Conservation (phyloP, 1,140 invertebrate species). For the Drosophila varians region DNA sequence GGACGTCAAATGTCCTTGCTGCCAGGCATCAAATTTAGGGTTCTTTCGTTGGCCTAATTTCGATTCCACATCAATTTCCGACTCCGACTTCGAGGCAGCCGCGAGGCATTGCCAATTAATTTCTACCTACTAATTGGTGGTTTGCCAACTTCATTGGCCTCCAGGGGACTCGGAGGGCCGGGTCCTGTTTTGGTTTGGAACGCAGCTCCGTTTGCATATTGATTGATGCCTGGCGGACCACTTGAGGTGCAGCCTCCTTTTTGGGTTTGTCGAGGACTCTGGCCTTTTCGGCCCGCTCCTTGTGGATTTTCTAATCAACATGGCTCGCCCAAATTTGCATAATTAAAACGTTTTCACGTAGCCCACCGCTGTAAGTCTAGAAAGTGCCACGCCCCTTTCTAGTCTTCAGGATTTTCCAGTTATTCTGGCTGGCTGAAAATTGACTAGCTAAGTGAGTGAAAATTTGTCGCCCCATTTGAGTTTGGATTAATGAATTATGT, state of each 20-base stretch:
- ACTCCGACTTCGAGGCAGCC: slow-evolving; percentile 25
- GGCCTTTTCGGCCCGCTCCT: slow-evolving; percentile 1
- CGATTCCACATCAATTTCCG: slow-evolving; percentile 7
- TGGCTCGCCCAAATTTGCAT: slow-evolving; percentile 66
- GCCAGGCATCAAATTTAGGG: neutral
- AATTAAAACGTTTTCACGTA: slow-evolving; percentile 69
- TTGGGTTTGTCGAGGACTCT: slow-evolving; percentile 25
- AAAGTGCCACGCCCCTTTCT: neutral
- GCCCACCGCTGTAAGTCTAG: slow-evolving; percentile 26
- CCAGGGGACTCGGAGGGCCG: neutral
- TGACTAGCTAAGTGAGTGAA: slow-evolving; percentile 69
- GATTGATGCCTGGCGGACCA: slow-evolving; percentile 56
- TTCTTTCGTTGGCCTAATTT: neutral
- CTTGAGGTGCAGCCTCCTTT: slow-evolving; percentile 13
- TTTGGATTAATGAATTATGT: slow-evolving; percentile 74
- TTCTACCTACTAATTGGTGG: slow-evolving; percentile 69
- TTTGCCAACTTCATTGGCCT: slow-evolving; percentile 63
- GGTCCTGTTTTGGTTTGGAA: slow-evolving; percentile 15
- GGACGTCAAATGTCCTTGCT: neutral
- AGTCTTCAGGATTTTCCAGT: slow-evolving; percentile 24
- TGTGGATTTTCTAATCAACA: slow-evolving; percentile 76
- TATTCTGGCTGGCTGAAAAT: slow-evolving; percentile 39
- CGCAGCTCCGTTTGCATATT: slow-evolving; percentile 43
- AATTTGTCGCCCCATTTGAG: slow-evolving; percentile 79
- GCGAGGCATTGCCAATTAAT: slow-evolving; percentile 65